Evolutionary conservation across 2,888 invertebrate genomes (phyloP).

Genomic region (Vannuccia rotundouncinata): DNA sequence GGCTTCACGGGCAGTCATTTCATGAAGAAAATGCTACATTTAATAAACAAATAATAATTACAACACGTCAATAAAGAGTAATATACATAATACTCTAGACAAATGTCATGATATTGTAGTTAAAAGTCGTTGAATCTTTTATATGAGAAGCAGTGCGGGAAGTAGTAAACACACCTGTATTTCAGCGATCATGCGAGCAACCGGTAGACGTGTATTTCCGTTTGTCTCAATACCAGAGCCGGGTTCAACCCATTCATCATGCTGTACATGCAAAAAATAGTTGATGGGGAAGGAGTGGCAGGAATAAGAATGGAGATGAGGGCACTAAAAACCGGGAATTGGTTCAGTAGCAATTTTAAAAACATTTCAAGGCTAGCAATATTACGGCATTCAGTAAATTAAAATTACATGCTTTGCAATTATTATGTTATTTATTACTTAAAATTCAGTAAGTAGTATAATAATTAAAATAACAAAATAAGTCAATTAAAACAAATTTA

Average conservation of each 20-base stretch:
- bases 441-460: too few species aligned
- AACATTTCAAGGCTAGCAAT: too few species aligned
- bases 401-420: too few species aligned
- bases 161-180: constrained; percentile 22
- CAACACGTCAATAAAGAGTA: too few species aligned
- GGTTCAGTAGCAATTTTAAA: too few species aligned
- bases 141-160: too few species aligned
- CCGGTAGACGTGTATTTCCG: neutral
- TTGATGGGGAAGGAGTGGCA: neutral
- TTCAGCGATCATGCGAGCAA: neutral
- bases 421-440: neutral
- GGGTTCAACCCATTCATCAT: neutral
- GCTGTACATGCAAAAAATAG: neutral
- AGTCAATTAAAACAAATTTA: too few species aligned
- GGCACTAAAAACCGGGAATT: too few species aligned
- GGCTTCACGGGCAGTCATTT: constrained; percentile 5
- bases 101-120: too few species aligned
- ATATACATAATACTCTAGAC: too few species aligned
- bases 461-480: too few species aligned
- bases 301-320: neutral
- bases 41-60: neutral
- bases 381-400: too few species aligned
- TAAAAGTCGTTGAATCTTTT: neutral
- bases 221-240: neutral
- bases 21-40: neutral